These are phyloP conservation scores for Isotomurus palustris DNA, from an alignment of 2,888 invertebrate species.

Conservation along the genomic window DNA sequence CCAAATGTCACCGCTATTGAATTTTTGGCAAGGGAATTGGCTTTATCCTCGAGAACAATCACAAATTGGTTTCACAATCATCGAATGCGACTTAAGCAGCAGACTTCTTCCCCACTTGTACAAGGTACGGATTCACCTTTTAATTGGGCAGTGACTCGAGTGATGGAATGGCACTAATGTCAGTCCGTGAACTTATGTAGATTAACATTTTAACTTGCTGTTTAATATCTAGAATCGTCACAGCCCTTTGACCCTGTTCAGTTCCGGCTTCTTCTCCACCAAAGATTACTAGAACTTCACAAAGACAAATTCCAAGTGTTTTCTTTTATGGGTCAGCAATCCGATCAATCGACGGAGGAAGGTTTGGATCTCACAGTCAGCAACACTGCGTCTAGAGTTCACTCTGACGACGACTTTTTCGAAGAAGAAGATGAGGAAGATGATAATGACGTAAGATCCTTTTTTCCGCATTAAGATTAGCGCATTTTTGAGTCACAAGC, in stretches of 20 bases:
- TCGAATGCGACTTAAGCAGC: conserved; percentile 93
- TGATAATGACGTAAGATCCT: conserved; percentile 50
- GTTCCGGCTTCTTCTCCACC: conserved; percentile 80
- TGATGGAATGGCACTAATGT: not conserved
- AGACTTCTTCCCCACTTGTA: conserved; percentile 49
- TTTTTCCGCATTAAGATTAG: not conserved
- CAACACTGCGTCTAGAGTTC: conserved; percentile 73
- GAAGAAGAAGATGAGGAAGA: conserved; percentile 74
- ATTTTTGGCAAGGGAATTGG: conserved; percentile 85
- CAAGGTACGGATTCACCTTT: conserved; percentile 33
- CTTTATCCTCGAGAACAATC: conserved; percentile 88
- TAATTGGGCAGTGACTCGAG: not conserved
- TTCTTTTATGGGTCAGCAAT: conserved; percentile 61
- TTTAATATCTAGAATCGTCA: conserved; percentile 31
- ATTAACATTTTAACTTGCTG: not conserved
- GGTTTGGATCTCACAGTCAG: conserved; percentile 72
- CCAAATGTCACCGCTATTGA: conserved; percentile 95
- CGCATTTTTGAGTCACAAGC: not conserved
- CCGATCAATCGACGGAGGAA: conserved; percentile 63
- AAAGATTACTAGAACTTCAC: conserved; percentile 79
- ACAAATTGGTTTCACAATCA: conserved; percentile 99
- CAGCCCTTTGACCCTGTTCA: conserved; percentile 78
- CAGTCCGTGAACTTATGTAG: not conserved
- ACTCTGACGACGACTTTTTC: conserved; percentile 70
- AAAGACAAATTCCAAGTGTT: conserved; percentile 61